Evolutionary conservation across 2,888 invertebrate genomes (phyloP).

Genomic region (Amiota mariae): DNA sequence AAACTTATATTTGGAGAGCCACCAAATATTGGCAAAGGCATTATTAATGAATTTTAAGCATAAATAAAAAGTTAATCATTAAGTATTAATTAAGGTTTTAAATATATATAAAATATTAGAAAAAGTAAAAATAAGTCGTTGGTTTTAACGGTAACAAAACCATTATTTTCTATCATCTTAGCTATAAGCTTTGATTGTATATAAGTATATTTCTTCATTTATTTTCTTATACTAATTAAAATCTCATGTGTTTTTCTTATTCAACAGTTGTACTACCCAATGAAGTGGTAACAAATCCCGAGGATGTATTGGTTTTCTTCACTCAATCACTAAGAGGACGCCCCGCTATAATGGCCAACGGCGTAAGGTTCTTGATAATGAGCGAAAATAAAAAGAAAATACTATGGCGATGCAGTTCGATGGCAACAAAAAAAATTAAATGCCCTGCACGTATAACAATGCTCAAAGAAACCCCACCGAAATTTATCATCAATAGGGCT

Average conservation of each 20-base stretch:
- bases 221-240: constrained; percentile 31
- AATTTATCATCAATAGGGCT: constrained; percentile 72
- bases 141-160: no score
- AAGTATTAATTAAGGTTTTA: no score
- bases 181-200: background rate
- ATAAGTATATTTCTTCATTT: constrained; percentile 6
- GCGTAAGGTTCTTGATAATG: constrained; percentile 73
- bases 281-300: constrained; percentile 69
- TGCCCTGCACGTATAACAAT: constrained; percentile 73
- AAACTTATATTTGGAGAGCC: no score
- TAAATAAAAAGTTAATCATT: no score
- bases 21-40: no score
- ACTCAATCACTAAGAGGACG: constrained; percentile 72
- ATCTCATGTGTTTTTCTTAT: constrained; percentile 28
- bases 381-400: constrained; percentile 73
- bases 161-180: background rate
- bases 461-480: constrained; percentile 72
- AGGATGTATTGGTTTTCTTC: constrained; percentile 71
- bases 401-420: constrained; percentile 73
- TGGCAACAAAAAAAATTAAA: constrained; percentile 74
- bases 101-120: no score
- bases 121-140: no score
- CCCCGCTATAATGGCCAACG: constrained; percentile 74
- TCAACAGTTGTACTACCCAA: constrained; percentile 70
- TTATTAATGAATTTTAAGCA: no score